Conservation (phyloP, 2,888 invertebrate species). For the Tiphia femorata region DNA sequence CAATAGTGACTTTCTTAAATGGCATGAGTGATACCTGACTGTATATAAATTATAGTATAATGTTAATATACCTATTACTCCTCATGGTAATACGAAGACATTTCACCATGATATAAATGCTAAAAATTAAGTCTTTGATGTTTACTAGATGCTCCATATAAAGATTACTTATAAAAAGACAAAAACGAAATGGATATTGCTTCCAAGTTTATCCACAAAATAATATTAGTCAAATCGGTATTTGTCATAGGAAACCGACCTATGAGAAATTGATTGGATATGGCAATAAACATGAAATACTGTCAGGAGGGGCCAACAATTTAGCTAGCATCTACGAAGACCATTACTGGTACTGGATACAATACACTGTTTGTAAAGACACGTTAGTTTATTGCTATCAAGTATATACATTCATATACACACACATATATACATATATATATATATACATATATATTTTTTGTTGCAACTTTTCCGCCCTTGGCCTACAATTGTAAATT, state of each 20-base stretch:
- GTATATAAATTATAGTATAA: constrained; percentile 30
- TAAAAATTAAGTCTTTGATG: too few species aligned
- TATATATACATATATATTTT: constrained; percentile 30
- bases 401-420: constrained; percentile 3
- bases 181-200: neutral
- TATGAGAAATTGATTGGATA: neutral
- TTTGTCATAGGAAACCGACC: neutral
- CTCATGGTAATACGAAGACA: too few species aligned
- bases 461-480: constrained; percentile 37
- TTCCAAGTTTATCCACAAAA: neutral
- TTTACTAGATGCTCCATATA: constrained; percentile 14
- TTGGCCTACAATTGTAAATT: constrained; percentile 54
- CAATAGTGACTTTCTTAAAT: constrained; percentile 6
- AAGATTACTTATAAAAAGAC: constrained; percentile 6
- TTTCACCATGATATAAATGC: too few species aligned
- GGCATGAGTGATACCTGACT: constrained; percentile 25
- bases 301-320: constrained; percentile 49
- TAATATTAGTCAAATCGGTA: neutral
- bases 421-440: neutral
- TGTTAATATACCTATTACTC: too few species aligned
- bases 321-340: constrained; percentile 26
- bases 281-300: constrained; percentile 17
- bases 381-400: constrained; percentile 12
- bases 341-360: constrained; percentile 9
- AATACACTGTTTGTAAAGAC: constrained; percentile 31